Evolutionary conservation across 2,797 vertebrate genomes (phyloP), one percentile per base, ranked within the genome.

Genomic region (Eulemur mongoz): DNA sequence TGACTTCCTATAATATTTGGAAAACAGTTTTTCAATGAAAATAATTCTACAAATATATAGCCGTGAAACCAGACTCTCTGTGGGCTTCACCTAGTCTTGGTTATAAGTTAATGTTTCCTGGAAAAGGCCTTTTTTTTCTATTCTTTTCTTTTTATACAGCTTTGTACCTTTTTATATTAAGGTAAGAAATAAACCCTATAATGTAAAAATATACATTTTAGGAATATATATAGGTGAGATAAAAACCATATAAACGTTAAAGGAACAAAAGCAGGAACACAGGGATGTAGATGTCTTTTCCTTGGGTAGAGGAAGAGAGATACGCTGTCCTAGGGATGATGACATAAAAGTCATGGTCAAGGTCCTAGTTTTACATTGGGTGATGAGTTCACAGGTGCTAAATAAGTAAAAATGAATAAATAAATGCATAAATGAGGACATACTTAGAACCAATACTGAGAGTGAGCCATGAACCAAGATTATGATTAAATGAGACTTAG

Each of bases 21-120:
- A 82, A 96, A 97, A 86, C n/a, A 91, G 80, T 63, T 96, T 97
- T 78, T 86, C 80, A 91, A 57, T 95, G 52, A 87, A 90, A 93
- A 92, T 50, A 70, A 61, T 61, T 90, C 73, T 86, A 43, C 67
- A 91, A 90, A 85, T 87, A 45, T 1, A 22, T 13, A 89, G 45
- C 70, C 67, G 23, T 91, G 93, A 89, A 84, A 93, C 52, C 22
- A 22, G 59, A 84, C 72, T 94, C n/a, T 70, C 82, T 79, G 72
- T n/a, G 83, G 57, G 45, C 14, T 90, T 91, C 35, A 45, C 30
- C 59, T 80, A 20, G 48, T 89, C 45, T 75, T 80, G 25, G n/a
- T 70, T 84, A 4, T 91, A 76, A 83, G 30, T 81, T 38, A 86
- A n/a, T 57, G 12, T 30, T 72, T 93, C 43, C 48, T 70, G 32